Percentiles rank a stretch among this genome's conserved stretches.
Conservation (phyloP, 2,888 invertebrate genomes). For the Pycnomerus fuliginosus region DNA sequence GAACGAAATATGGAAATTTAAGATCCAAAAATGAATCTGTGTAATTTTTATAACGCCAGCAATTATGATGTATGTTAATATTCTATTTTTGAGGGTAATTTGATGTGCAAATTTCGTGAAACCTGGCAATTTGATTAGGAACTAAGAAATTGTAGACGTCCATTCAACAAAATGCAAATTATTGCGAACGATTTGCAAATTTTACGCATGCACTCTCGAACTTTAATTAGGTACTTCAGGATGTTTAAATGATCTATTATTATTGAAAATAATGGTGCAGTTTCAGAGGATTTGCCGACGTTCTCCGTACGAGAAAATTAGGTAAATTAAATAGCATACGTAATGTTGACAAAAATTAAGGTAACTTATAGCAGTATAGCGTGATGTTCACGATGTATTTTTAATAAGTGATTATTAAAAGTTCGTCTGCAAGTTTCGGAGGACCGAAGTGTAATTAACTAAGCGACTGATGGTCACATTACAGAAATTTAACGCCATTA, state of each 20-base stretch:
- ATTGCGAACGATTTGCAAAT: slow-evolving; percentile 47
- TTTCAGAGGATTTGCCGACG: slow-evolving; percentile 35
- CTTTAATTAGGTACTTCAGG: slow-evolving; percentile 45
- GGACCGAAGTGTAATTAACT: no score
- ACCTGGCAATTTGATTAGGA: slow-evolving; percentile 39
- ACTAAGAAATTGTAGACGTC: slow-evolving; percentile 43
- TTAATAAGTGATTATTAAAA: no score
- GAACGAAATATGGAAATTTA: no score
- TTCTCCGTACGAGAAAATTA: no score
- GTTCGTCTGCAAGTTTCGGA: no score
- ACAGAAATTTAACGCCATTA: slow-evolving; percentile 17
- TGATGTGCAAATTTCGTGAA: slow-evolving; percentile 42
- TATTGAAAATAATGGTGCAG: slow-evolving; percentile 43
- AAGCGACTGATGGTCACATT: slow-evolving; percentile 7
- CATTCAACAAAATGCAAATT: slow-evolving; percentile 46
- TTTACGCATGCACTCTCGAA: slow-evolving; percentile 43
- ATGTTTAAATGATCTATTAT: slow-evolving; percentile 46
- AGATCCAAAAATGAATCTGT: no score
- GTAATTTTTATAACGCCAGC: no score
- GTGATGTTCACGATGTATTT: no score
- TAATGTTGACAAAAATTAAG: no score
- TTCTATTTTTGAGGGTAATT: slow-evolving; percentile 34
- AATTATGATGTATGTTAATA: slow-evolving; percentile 9
- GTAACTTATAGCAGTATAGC: no score
- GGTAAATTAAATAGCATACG: no score